Base-by-base conservation (phyloP, 1,140 invertebrate species). In the Heliconius himera region DNA sequence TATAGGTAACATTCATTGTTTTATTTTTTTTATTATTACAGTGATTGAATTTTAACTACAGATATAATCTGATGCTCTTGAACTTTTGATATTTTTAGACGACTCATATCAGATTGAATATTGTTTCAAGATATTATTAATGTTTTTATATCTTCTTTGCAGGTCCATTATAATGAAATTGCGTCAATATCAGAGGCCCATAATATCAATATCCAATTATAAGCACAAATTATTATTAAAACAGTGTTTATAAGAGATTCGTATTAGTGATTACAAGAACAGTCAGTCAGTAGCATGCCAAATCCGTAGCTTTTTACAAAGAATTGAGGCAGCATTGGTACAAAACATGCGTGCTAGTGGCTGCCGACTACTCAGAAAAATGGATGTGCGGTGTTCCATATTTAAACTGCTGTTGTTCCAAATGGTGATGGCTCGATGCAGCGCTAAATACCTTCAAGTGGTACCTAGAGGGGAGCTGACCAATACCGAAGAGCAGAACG, bases 141-240 rank as follows among this genome's bases (percentile, higher is more conserved):
- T 70, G 33, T 74, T 70, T 51, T 36, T 73, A 6, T 76, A n/a
- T 60, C 13, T 76, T 76, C 26, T 70, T 81, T 77, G 54, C 93
- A 94, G 93, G 88, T 92, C 85, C 78, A 87, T 86, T 92, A 94
- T 90, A 86, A 94, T 94, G 93, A 88, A 76, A 90, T 79, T 87
- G 77, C 83, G 87, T 72, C 84, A 83, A 83, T 80, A 81, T 84
- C 84, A 77, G 83, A 86, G 82, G 81, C 85, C 77, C 3, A 73
- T 71, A 71, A 81, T 89, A 85, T 88, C 88, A 75, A 89, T 89
- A 86, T 91, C 91, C 20, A 92, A 93, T 83, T 91, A 93, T 85
- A 92, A 91, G 82, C 91, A 92, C 76, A 92, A 92, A 88, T 74
- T 83, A 74, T 66, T 66, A 66, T 74, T 74, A 49, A 76, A 66